Percentiles rank a stretch among this genome's conserved stretches.
These are phyloP conservation scores for Mustela lutreola DNA, from an alignment of 2,113 vertebrate species.

Conservation along the genomic window DNA sequence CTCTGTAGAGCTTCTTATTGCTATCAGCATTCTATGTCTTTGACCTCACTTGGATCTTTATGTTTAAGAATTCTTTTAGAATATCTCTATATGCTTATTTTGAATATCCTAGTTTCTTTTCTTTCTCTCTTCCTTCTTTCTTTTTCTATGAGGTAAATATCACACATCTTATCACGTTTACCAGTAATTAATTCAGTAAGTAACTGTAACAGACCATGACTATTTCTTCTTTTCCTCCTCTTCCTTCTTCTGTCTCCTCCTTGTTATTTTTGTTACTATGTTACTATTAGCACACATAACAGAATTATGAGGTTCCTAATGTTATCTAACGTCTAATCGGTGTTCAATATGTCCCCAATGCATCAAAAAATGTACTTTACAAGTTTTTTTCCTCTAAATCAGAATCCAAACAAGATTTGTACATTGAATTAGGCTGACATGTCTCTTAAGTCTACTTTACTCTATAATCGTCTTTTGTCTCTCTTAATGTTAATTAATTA, in stretches of 20 bases:
- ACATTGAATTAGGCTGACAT: background rate
- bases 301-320: background rate
- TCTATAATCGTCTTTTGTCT: background rate
- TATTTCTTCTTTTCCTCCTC: background rate
- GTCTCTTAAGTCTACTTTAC: background rate
- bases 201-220: background rate
- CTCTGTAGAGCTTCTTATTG: background rate
- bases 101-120: background rate
- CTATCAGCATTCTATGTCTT: background rate
- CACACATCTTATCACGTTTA: no score
- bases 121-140: background rate
- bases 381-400: background rate
- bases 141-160: no score
- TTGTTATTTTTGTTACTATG: background rate
- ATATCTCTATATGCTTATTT: background rate
- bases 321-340: background rate
- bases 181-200: background rate
- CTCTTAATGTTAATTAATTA: background rate
- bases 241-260: background rate
- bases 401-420: background rate
- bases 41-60: background rate
- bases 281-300: background rate
- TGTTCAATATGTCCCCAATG: background rate
- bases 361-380: background rate
- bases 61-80: background rate